These are phyloP conservation scores for Pteropus rufus DNA, from an alignment of 2,797 vertebrate species.

Conservation along the genomic window DNA sequence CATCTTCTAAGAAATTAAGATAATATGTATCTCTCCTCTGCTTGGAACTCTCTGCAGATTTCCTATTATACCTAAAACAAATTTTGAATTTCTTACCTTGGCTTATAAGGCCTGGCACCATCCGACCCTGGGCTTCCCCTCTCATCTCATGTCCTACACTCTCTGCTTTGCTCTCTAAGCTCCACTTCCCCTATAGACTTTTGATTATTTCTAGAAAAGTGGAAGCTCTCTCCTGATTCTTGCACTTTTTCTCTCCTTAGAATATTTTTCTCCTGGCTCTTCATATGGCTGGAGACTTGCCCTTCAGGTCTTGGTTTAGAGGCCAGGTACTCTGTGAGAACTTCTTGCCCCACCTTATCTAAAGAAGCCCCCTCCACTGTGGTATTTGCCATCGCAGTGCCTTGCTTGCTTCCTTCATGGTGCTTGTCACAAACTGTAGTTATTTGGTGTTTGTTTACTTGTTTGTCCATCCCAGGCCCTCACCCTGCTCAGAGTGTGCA, in stretches of 20 bases:
- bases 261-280: neutral
- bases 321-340: neutral
- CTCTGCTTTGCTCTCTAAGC: neutral
- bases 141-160: neutral
- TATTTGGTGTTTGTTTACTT: neutral
- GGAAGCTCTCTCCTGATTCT: neutral
- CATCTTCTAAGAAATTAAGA: neutral
- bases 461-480: neutral
- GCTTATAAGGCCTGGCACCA: neutral
- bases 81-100: neutral
- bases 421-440: neutral
- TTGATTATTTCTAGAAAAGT: conserved; percentile 13
- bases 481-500: neutral
- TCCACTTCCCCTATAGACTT: neutral
- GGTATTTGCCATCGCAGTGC: neutral
- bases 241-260: neutral
- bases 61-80: neutral
- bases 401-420: neutral
- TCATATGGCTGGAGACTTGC: neutral
- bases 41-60: neutral
- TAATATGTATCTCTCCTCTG: neutral
- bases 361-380: neutral
- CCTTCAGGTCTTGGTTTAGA: neutral
- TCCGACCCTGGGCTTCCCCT: neutral
- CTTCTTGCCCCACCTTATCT: neutral